Evolutionary conservation across 2,113 vertebrate genomes (phyloP).

Genomic region (Erythrocercus mccallii): DNA sequence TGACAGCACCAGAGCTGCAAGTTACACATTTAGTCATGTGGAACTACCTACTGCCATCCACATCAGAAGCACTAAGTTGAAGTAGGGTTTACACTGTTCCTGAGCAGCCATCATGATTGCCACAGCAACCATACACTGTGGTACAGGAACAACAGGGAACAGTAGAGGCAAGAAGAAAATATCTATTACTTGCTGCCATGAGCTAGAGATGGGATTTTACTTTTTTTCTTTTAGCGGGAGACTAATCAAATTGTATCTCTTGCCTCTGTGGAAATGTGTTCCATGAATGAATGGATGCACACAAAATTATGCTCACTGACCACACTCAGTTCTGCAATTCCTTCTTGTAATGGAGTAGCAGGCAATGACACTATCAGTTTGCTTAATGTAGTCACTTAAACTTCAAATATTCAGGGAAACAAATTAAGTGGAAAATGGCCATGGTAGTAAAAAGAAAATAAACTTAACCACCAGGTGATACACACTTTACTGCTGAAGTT

Average conservation of each 20-base stretch:
- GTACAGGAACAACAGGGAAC: neutral
- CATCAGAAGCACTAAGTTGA: neutral
- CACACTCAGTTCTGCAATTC: neutral
- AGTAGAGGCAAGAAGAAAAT: neutral
- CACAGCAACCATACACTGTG: neutral
- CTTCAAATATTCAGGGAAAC: neutral
- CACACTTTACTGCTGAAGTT: neutral
- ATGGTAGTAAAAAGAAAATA: neutral
- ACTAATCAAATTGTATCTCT: neutral
- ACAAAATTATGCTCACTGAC: neutral
- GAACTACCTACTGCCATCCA: neutral
- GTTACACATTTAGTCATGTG: neutral
- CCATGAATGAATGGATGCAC: neutral
- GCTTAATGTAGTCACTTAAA: neutral
- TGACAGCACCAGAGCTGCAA: neutral
- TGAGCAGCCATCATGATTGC: neutral
- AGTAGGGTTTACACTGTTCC: neutral
- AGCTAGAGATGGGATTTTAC: neutral
- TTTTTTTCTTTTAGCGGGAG: conserved; percentile 2
- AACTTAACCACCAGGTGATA: neutral
- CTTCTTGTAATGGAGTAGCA: neutral
- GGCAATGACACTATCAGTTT: neutral
- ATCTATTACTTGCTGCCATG: neutral
- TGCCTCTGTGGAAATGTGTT: neutral
- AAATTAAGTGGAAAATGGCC: neutral